phyloP scores from a whole-genome alignment of 1,140 invertebrate genomes.

The Eumaeus atala region DNA sequence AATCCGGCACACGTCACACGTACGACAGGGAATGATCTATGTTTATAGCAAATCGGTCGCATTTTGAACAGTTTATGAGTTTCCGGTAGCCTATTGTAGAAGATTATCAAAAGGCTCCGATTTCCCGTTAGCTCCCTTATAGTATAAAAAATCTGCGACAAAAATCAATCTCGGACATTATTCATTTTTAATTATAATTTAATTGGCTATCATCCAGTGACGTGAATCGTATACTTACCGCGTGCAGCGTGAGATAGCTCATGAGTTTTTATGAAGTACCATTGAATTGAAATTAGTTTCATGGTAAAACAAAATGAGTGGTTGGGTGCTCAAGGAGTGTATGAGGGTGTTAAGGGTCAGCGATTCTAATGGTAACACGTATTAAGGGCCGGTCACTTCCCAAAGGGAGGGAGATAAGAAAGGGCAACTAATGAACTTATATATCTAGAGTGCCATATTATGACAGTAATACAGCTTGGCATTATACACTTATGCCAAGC shows the following conservation, averaged over 20 bases:
- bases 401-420: constrained; percentile 19
- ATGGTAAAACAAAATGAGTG: constrained; percentile 7
- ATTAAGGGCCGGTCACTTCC: constrained; percentile 35
- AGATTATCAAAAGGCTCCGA: background rate
- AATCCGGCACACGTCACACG: no score
- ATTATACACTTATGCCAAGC: no score
- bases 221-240: background rate
- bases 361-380: constrained; percentile 46
- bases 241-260: constrained; percentile 1
- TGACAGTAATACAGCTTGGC: no score
- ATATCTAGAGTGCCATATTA: no score
- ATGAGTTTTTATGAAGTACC: constrained; percentile 22
- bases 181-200: background rate
- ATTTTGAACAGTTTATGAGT: no score
- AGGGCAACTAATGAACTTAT: background rate
- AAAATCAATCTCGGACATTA: background rate
- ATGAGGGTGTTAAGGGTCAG: constrained; percentile 45
- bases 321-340: constrained; percentile 29
- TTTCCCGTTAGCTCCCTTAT: background rate
- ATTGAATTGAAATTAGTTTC: constrained; percentile 35
- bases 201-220: background rate
- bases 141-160: no score
- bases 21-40: no score
- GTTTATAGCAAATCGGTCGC: no score
- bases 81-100: no score